Conservation (phyloP, 2,888 invertebrate genomes). For the Spodoptera exigua region DNA sequence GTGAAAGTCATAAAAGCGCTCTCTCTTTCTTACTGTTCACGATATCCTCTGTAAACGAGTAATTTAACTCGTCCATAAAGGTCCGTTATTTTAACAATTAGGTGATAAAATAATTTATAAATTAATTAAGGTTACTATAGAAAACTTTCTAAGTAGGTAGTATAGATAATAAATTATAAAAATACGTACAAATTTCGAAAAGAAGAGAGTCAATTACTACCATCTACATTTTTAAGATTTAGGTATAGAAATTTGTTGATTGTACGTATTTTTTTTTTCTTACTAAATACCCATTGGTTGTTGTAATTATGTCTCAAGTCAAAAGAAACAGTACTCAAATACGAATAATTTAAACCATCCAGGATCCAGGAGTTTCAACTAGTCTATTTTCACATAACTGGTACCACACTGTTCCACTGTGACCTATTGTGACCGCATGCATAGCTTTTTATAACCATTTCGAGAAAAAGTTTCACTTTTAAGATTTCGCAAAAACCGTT, state of each 20-base stretch:
- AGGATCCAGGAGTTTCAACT: no score
- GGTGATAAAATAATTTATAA: conserved; percentile 26
- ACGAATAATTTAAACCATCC: no score
- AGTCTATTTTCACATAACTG: no score
- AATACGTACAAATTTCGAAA: conserved; percentile 60
- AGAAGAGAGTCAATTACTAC: no score
- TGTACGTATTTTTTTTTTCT: no score
- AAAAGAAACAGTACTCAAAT: no score
- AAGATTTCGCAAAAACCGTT: conserved; percentile 38
- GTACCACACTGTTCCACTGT: background rate
- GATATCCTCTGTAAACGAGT: conserved; percentile 38
- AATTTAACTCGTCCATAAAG: conserved; percentile 31
- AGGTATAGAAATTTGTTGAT: no score
- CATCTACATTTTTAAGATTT: no score
- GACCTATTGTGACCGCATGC: conserved; percentile 38
- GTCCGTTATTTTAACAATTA: conserved; percentile 31
- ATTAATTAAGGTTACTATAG: conserved; percentile 50
- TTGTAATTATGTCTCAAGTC: no score
- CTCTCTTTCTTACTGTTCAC: conserved; percentile 40
- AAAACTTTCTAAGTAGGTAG: conserved; percentile 61
- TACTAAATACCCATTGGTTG: no score
- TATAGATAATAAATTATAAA: conserved; percentile 28
- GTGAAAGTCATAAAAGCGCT: conserved; percentile 52
- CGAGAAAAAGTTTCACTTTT: conserved; percentile 59
- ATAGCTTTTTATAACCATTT: conserved; percentile 38